phyloP scores from a whole-genome alignment of 2,797 vertebrate genomes.

The Argentina silus region DNA sequence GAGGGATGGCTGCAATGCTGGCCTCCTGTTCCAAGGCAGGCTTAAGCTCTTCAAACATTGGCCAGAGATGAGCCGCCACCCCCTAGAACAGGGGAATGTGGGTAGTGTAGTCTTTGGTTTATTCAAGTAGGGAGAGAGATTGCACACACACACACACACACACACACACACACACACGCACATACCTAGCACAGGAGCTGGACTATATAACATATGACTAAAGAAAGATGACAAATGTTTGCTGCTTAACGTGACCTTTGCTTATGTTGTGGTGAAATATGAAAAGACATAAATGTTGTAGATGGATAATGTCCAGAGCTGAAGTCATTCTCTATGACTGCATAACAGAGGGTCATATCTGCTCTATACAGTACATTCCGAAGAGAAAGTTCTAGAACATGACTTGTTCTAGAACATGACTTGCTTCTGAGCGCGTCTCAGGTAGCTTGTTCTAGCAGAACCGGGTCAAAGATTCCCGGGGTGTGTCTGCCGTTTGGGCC shows the following conservation, averaged over 20 bases:
- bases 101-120: constrained; percentile 21
- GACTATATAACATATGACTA: neutral
- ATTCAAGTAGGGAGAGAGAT: neutral
- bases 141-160: no score
- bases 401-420: no score
- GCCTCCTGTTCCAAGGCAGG: constrained; percentile 31
- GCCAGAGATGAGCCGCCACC: constrained; percentile 1
- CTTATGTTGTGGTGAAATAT: neutral
- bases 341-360: no score
- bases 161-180: no score
- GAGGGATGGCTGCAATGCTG: neutral
- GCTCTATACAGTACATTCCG: no score
- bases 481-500: constrained; percentile 16
- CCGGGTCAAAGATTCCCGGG: constrained; percentile 37
- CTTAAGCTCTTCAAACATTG: constrained; percentile 50
- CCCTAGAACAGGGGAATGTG: constrained; percentile 9
- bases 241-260: no score
- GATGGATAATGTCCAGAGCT: no score
- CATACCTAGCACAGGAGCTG: no score
- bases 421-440: neutral
- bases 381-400: no score
- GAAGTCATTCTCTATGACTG: no score
- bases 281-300: neutral
- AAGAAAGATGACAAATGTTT: neutral
- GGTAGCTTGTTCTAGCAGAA: neutral